These are phyloP conservation scores for Linnaemya tessellans DNA, from an alignment of 2,888 invertebrate species.

Conservation along the genomic window DNA sequence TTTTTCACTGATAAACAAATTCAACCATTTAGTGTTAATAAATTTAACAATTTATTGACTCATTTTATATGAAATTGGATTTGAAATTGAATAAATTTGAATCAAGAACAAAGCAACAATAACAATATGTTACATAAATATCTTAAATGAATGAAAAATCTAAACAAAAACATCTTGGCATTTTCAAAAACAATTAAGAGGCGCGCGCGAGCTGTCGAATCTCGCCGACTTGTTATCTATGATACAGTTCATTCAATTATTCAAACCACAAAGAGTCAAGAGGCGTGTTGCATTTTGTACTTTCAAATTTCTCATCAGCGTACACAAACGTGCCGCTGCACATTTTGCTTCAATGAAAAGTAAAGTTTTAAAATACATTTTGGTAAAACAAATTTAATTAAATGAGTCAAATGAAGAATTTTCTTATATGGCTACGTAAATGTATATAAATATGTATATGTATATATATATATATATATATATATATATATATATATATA, in stretches of 20 bases:
- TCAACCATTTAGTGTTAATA: constrained; percentile 62
- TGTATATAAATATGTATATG: too few species aligned
- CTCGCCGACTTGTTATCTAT: background rate
- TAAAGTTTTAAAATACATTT: constrained; percentile 42
- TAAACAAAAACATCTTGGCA: constrained; percentile 52
- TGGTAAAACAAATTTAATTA: constrained; percentile 24
- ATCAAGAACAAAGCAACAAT: constrained; percentile 26
- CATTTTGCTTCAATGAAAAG: constrained; percentile 16
- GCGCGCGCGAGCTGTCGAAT: constrained; percentile 51
- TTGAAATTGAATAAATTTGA: constrained; percentile 37
- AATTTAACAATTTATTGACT: constrained; percentile 74
- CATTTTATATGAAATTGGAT: constrained; percentile 54
- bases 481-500: too few species aligned
- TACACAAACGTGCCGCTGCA: constrained; percentile 8
- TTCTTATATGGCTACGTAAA: constrained; percentile 11
- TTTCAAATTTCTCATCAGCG: constrained; percentile 26
- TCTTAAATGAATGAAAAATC: constrained; percentile 24
- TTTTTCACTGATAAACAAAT: background rate
- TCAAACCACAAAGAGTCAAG: constrained; percentile 55
- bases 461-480: constrained; percentile 6
- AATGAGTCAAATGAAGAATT: constrained; percentile 67
- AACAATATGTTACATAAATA: constrained; percentile 35
- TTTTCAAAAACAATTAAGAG: constrained; percentile 69
- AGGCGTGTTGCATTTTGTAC: constrained; percentile 49
- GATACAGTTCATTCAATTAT: constrained; percentile 50